A percentile compares a stretch with the other conserved stretches of the same genome.
Conservation (phyloP, 1,140 invertebrate genomes). For the Cardiocondyla obscurior region DNA sequence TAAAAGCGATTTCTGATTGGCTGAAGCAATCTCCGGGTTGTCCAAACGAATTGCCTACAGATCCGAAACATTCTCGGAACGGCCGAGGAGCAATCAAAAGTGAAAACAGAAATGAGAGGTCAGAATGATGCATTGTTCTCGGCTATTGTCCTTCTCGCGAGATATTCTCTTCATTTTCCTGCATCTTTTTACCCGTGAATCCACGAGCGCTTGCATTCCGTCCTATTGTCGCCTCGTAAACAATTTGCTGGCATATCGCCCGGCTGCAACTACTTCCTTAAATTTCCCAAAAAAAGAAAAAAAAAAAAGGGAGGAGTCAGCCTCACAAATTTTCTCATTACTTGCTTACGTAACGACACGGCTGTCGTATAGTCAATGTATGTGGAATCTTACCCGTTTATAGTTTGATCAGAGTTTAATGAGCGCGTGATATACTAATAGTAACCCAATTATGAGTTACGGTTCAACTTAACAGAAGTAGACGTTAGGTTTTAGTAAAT, state of each 20-base stretch:
- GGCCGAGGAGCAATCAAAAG: neutral
- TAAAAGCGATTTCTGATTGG: too few relatives aligned
- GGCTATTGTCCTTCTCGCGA: slow-evolving; percentile 28
- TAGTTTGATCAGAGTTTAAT: slow-evolving; percentile 51
- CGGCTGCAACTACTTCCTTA: neutral
- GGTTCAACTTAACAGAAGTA: slow-evolving; percentile 14
- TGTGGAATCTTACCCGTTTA: neutral
- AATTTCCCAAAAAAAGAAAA: neutral
- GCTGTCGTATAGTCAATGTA: slow-evolving; percentile 12
- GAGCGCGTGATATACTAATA: slow-evolving; percentile 15
- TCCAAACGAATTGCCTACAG: neutral
- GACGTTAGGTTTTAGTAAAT: slow-evolving; percentile 20
- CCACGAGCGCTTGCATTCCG: neutral
- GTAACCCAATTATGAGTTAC: slow-evolving; percentile 28
- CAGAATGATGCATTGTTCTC: slow-evolving; percentile 44
- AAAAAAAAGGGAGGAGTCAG: neutral
- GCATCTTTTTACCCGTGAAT: slow-evolving; percentile 38
- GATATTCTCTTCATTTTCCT: slow-evolving; percentile 9
- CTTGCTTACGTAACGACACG: neutral
- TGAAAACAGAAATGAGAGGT: slow-evolving; percentile 1
- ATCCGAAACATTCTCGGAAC: neutral
- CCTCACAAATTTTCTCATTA: neutral
- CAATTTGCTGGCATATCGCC: slow-evolving; percentile 38
- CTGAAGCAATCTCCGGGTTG: neutral
- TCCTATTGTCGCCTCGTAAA: slow-evolving; percentile 45